phyloP scores from a whole-genome alignment of 2,797 vertebrate species.

The Petrocephalus sullivani region DNA sequence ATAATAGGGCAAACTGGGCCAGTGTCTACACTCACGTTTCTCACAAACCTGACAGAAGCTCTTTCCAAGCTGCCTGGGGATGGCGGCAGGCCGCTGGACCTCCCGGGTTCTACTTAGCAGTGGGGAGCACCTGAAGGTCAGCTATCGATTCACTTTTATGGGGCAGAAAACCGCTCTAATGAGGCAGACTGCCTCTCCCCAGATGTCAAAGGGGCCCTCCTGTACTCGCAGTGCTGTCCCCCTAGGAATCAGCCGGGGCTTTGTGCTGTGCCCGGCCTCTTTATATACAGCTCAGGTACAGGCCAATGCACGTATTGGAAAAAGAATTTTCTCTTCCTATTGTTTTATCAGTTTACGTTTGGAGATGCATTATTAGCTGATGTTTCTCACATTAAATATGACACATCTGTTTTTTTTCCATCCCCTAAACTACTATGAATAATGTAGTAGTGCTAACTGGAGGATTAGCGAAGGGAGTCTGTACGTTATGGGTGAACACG shows the following conservation, averaged over 20 bases:
- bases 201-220: neutral
- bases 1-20: neutral
- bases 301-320: neutral
- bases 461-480: neutral
- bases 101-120: neutral
- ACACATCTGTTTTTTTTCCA: neutral
- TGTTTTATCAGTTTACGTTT: neutral
- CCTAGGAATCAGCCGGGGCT: neutral
- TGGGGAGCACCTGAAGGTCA: constrained; percentile 8
- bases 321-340: neutral
- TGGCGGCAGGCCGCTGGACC: neutral
- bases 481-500: neutral
- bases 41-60: neutral
- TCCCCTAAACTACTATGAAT: neutral
- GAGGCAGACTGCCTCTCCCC: neutral
- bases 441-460: neutral
- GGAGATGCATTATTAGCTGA: neutral
- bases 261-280: neutral
- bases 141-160: constrained; percentile 22
- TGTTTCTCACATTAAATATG: neutral
- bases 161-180: constrained; percentile 9
- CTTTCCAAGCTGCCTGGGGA: neutral
- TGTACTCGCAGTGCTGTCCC: neutral
- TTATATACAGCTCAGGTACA: neutral
- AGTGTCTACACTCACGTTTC: neutral